phyloP scores from a whole-genome alignment of 2,113 vertebrate species.

The Eclectus roratus region DNA sequence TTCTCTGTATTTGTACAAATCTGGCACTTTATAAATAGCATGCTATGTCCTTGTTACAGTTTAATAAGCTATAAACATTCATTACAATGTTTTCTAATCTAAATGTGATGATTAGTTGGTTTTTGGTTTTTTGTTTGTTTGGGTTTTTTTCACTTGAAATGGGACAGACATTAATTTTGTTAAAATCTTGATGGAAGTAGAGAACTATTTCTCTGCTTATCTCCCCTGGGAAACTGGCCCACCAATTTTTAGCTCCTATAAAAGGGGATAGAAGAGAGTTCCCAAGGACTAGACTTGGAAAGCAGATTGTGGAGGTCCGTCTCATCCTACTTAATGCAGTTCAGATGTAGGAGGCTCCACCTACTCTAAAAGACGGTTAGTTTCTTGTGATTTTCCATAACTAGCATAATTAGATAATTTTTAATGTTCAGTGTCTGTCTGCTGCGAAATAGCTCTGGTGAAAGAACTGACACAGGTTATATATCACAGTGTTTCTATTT shows the following conservation, averaged over 20 bases:
- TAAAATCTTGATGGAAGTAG: neutral
- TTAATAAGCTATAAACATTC: neutral
- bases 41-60: neutral
- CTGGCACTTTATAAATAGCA: neutral
- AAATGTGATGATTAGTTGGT: neutral
- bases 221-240: neutral
- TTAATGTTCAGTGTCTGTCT: neutral
- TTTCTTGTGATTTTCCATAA: conserved; percentile 32
- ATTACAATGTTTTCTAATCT: neutral
- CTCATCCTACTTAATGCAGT: conserved; percentile 29
- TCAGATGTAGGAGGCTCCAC: conserved; percentile 41
- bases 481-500: neutral
- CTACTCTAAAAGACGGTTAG: conserved; percentile 17
- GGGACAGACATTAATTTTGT: neutral
- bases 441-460: neutral
- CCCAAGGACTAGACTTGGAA: neutral
- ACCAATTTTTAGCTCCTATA: neutral
- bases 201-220: neutral
- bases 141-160: neutral
- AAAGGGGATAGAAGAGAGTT: neutral
- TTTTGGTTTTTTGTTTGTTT: neutral
- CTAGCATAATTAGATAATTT: neutral
- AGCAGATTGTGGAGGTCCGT: conserved; percentile 25
- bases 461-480: neutral
- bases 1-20: neutral